Evolutionary conservation across 2,888 invertebrate genomes (phyloP), one percentile per base, ranked within the genome.

Genomic region (Tortrix viridana): DNA sequence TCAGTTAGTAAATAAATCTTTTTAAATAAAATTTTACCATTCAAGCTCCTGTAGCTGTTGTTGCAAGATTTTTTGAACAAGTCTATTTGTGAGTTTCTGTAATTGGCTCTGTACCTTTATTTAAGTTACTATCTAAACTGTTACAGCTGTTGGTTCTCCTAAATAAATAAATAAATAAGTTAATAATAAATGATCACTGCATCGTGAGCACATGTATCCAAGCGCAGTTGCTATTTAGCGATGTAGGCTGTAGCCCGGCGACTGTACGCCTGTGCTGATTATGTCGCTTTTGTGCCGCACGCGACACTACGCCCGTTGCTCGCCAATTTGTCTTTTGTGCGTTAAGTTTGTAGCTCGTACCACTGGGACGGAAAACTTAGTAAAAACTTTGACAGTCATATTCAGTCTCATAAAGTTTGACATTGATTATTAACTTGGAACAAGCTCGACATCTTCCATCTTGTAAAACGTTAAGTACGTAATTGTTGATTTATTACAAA

Each of bases 161-260:
- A n/a, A n/a, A n/a, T n/a, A n/a, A 41, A 2, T n/a, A 60, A 23
- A 14, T n/a, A 1, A 22, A 22, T 5, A 5, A 20, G 6, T 48
- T 48, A 18, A 6, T 18, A 23, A 23, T 12, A 23, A 14, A 6
- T 44, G 16, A 19, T 44, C 7, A 12, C 12, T 32, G 32, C 19
- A 19, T 5, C 12, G 16, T 44, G 19, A 12, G 6, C n/a, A 19
- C 41, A 19, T 23, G 23, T 50, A 58, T 59, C 52, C 59, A 50
- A 59, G 52, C 52, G 52, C 18, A n/a, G 18, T 37, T 52, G 59
- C 46, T 59, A 59, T 59, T 59, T 59, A 59, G 52, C 46, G 37
- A 22, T 44, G 32, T 52, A 44, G 37, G 52, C 46, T 58, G 58
- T 49, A 58, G 54, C 18, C 7, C 41, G 38, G 47, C 19, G 37